Evolutionary conservation across 2,888 invertebrate genomes (phyloP).

Genomic region (Lithophane ornitopus): DNA sequence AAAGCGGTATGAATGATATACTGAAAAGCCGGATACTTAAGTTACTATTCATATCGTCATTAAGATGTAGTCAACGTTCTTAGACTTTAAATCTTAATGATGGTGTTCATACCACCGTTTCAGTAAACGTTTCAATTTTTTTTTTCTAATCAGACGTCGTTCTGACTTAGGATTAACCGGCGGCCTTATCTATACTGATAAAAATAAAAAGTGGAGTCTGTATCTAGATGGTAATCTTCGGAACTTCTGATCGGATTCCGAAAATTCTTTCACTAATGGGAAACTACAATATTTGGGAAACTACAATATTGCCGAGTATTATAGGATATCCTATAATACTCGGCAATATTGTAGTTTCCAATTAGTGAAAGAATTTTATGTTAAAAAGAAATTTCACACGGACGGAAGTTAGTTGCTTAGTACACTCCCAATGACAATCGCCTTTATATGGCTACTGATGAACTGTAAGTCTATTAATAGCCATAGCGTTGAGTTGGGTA

Average conservation of each 20-base stretch:
- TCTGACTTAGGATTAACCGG: no score
- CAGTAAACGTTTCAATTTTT: not conserved
- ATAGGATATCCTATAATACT: no score
- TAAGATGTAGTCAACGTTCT: slow-evolving; percentile 27
- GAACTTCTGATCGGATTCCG: not conserved
- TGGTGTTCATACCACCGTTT: not conserved
- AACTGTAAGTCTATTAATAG: no score
- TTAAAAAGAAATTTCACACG: not conserved
- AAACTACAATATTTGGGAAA: not conserved
- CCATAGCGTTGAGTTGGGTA: not conserved
- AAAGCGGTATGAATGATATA: slow-evolving; percentile 32
- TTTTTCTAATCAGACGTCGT: not conserved
- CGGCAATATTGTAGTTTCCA: no score
- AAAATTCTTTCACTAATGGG: no score
- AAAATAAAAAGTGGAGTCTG: not conserved
- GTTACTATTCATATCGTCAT: slow-evolving; percentile 40
- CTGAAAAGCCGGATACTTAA: slow-evolving; percentile 40
- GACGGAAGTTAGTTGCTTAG: not conserved
- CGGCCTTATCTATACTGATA: not conserved
- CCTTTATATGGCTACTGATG: not conserved
- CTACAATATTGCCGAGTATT: not conserved
- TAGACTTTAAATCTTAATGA: slow-evolving; percentile 21
- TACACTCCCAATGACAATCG: not conserved
- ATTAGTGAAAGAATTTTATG: no score
- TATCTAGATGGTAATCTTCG: not conserved